Conservation (phyloP, 1,140 invertebrate species). For the Stegodyphus dumicola region DNA sequence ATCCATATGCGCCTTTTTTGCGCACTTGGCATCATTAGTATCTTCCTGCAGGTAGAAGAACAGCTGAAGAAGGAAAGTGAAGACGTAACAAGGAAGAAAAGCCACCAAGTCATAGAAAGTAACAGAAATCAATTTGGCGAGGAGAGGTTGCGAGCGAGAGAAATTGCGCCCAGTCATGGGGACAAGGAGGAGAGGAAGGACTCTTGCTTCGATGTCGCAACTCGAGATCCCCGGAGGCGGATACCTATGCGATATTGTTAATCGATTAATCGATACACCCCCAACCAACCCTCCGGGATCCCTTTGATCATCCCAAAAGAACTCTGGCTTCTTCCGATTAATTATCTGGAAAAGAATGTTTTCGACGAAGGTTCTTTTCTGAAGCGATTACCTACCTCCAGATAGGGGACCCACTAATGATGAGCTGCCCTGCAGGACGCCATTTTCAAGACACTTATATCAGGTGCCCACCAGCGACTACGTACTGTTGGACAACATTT, state of each 20-base stretch:
- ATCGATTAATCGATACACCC: conserved; percentile 52
- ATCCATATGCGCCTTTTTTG: no score
- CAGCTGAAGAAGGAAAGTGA: no score
- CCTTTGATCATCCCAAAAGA: conserved; percentile 33
- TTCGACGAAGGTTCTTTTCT: background rate
- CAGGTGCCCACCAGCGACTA: no score
- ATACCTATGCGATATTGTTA: conserved; percentile 57
- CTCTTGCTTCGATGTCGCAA: conserved; percentile 7
- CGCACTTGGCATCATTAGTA: no score
- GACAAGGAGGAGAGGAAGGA: background rate
- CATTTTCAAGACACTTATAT: no score
- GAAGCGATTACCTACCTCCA: background rate
- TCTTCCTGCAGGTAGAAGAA: no score
- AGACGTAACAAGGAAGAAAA: background rate
- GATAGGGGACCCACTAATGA: no score
- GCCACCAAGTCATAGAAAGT: conserved; percentile 19
- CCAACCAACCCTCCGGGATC: background rate
- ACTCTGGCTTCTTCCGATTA: conserved; percentile 39
- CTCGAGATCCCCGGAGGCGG: conserved; percentile 1
- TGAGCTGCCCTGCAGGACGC: no score
- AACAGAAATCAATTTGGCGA: conserved; percentile 36
- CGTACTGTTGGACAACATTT: no score
- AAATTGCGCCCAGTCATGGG: background rate
- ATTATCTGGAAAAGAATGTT: conserved; percentile 35
- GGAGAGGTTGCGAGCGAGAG: background rate